Conservation (phyloP, 2,113 vertebrate genomes). For the Aramus guarauna region DNA sequence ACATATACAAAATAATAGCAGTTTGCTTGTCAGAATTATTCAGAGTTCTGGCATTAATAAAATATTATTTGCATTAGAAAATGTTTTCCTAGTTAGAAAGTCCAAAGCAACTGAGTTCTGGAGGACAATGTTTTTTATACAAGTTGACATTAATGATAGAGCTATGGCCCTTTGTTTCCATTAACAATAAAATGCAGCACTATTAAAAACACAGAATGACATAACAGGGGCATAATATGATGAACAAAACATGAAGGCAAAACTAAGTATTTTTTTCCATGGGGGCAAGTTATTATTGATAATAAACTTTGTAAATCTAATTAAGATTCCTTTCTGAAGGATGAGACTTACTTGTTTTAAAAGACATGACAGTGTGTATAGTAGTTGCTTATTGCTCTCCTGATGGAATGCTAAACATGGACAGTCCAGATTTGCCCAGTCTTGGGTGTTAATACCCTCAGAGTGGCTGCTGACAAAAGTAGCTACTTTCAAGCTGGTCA, state of each 20-base stretch:
- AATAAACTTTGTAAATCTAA: neutral
- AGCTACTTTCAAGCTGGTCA: neutral
- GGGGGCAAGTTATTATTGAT: neutral
- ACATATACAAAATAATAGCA: neutral
- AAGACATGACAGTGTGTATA: neutral
- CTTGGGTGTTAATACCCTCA: neutral
- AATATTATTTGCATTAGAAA: conserved; percentile 55
- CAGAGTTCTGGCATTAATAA: conserved; percentile 55
- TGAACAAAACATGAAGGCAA: conserved; percentile 14
- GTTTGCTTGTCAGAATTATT: conserved; percentile 53
- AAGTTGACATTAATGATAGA: conserved; percentile 54
- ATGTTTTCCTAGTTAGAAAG: conserved; percentile 43
- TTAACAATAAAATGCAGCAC: conserved; percentile 1
- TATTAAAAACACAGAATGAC: conserved; percentile 44
- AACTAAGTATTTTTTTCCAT: neutral
- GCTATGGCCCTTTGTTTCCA: conserved; percentile 32
- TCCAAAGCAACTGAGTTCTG: conserved; percentile 19
- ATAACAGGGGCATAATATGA: conserved; percentile 18
- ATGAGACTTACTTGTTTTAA: neutral
- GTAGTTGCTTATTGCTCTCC: neutral
- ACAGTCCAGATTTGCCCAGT: neutral
- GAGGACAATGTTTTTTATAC: conserved; percentile 32
- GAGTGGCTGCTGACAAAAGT: neutral
- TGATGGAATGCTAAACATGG: neutral
- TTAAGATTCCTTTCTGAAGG: neutral